phyloP scores from a whole-genome alignment of 2,113 vertebrate species.

The Sprattus sprattus region DNA sequence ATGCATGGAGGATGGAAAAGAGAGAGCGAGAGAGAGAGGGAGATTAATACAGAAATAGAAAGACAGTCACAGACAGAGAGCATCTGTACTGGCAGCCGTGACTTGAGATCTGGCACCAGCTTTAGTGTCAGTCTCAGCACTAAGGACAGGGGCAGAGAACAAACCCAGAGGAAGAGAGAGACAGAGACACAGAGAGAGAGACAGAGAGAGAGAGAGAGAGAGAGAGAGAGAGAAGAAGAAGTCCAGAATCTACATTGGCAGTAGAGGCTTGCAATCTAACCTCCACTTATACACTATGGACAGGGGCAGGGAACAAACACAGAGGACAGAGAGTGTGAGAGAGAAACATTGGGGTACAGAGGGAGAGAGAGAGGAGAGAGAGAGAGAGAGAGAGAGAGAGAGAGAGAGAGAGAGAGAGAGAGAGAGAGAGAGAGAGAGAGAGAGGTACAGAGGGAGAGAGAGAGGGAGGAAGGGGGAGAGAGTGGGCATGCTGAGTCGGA shows the following conservation, averaged over 20 bases:
- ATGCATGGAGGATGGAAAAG: too few species aligned
- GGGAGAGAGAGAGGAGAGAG: not conserved
- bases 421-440: not conserved
- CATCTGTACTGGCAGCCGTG: not conserved
- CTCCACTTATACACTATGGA: not conserved
- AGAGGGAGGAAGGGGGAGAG: not conserved
- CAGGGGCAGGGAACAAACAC: not conserved
- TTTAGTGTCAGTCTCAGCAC: too few species aligned
- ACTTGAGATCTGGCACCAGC: not conserved
- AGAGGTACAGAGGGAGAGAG: not conserved
- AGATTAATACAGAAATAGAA: slow-evolving; percentile 50
- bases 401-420: not conserved
- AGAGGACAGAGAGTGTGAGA: not conserved
- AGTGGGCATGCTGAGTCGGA: not conserved
- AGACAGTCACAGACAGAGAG: slow-evolving; percentile 15
- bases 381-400: not conserved
- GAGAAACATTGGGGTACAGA: not conserved
- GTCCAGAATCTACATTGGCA: too few species aligned
- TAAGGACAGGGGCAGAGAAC: too few species aligned
- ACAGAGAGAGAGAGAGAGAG: too few species aligned
- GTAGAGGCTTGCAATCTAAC: too few species aligned
- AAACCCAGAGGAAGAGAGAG: too few species aligned
- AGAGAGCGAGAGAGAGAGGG: slow-evolving; percentile 40
- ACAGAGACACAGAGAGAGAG: too few species aligned
- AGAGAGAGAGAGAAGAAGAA: too few species aligned